Evolutionary conservation across 2,888 invertebrate species (phyloP).

Genomic region (Tachina fera): DNA sequence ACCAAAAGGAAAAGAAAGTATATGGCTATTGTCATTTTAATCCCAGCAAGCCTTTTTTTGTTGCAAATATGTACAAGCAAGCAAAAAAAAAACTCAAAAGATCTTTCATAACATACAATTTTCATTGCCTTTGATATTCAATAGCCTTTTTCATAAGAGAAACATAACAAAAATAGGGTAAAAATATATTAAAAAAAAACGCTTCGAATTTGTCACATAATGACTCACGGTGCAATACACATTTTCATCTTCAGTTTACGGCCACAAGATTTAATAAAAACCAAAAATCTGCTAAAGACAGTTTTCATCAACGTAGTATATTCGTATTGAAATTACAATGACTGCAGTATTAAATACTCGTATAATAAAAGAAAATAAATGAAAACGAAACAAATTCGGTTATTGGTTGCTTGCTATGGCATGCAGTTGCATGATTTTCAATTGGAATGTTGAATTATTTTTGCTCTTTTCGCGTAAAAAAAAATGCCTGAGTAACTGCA

Average conservation of each 20-base stretch:
- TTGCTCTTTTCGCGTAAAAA: not conserved
- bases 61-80: too few relatives aligned
- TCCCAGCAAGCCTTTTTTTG: too few relatives aligned
- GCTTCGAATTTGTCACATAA: not conserved
- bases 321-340: constrained; percentile 1
- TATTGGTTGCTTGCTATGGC: not conserved
- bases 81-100: too few relatives aligned
- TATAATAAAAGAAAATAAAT: not conserved
- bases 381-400: not conserved
- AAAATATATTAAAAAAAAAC: not conserved
- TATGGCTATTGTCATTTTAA: too few relatives aligned
- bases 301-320: not conserved
- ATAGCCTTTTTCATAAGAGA: not conserved
- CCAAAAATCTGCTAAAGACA: not conserved
- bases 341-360: not conserved
- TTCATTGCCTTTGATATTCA: not conserved
- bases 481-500: constrained; percentile 6
- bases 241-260: not conserved
- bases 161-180: not conserved
- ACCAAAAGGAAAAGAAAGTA: too few relatives aligned
- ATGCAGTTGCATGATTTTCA: not conserved
- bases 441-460: not conserved
- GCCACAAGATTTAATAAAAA: constrained; percentile 3
- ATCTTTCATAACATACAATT: too few relatives aligned
- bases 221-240: not conserved